Conservation (phyloP, 2,113 vertebrate genomes). For the Eira barbara region DNA sequence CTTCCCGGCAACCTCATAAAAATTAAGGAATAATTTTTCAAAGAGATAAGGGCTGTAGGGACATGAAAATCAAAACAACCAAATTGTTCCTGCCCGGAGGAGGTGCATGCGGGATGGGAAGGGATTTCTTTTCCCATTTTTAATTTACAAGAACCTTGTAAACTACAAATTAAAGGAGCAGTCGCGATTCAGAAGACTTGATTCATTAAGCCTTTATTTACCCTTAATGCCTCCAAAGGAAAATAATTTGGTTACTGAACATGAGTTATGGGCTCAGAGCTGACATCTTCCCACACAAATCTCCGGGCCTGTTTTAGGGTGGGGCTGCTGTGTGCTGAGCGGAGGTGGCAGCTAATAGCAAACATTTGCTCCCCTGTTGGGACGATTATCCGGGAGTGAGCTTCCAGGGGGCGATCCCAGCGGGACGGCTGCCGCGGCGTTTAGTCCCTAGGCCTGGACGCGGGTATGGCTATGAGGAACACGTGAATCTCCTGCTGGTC, state of each 20-base stretch:
- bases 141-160: conserved; percentile 79
- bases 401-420: neutral
- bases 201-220: conserved; percentile 71
- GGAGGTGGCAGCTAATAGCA: neutral
- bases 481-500: neutral
- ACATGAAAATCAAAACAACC: conserved; percentile 61
- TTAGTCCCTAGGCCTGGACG: neutral
- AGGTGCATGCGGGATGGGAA: conserved; percentile 47
- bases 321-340: accelerated
- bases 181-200: conserved; percentile 53
- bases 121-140: conserved; percentile 73
- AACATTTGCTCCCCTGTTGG: accelerated
- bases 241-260: conserved; percentile 59
- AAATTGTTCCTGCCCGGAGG: conserved; percentile 67
- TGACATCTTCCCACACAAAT: neutral
- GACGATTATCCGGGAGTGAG: neutral
- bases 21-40: conserved; percentile 73
- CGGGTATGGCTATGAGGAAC: neutral
- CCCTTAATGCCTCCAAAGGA: conserved; percentile 58
- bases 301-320: neutral
- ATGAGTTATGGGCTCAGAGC: neutral
- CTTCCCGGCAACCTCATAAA: conserved; percentile 57
- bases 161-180: conserved; percentile 71
- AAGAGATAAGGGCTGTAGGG: conserved; percentile 69
- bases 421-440: accelerated